Evolutionary conservation across 1,140 invertebrate species (phyloP).

Genomic region (Brachionus paranguensis): DNA sequence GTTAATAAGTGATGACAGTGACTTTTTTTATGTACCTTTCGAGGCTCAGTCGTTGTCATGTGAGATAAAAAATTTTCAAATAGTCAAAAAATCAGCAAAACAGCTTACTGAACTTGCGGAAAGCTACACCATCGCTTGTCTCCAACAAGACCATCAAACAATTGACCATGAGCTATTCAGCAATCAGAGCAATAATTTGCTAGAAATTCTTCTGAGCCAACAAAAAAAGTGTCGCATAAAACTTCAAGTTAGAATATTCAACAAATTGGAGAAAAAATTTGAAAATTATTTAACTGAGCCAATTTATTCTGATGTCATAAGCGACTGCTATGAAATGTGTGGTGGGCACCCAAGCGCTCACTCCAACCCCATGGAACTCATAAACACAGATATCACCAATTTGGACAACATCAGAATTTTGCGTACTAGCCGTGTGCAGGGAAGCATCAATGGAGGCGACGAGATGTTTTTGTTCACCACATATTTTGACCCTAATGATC

Average conservation of each 20-base stretch:
- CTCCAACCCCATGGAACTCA: not conserved
- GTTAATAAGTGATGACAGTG: not conserved
- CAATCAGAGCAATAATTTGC: not conserved
- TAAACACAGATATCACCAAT: not conserved
- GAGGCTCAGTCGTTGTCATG: not conserved
- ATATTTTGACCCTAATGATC: not conserved
- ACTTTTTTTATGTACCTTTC: not conserved
- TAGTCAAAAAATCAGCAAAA: not conserved
- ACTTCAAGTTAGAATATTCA: not conserved
- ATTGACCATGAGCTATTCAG: not conserved
- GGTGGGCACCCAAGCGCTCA: not conserved
- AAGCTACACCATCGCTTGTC: not conserved
- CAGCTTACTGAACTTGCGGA: not conserved
- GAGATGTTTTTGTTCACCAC: conserved; percentile 3
- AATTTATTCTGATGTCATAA: not conserved
- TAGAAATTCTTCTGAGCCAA: not conserved
- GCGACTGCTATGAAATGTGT: not conserved
- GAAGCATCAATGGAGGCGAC: not conserved
- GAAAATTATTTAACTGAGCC: conserved; percentile 8
- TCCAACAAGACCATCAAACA: not conserved
- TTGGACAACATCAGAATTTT: not conserved
- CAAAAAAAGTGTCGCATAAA: not conserved
- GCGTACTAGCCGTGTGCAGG: not conserved
- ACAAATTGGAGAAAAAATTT: not conserved
- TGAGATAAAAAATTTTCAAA: not conserved